Evolutionary conservation across 2,797 vertebrate genomes (phyloP), one percentile per base, ranked within the genome.

Genomic region (Acanthis flammea): DNA sequence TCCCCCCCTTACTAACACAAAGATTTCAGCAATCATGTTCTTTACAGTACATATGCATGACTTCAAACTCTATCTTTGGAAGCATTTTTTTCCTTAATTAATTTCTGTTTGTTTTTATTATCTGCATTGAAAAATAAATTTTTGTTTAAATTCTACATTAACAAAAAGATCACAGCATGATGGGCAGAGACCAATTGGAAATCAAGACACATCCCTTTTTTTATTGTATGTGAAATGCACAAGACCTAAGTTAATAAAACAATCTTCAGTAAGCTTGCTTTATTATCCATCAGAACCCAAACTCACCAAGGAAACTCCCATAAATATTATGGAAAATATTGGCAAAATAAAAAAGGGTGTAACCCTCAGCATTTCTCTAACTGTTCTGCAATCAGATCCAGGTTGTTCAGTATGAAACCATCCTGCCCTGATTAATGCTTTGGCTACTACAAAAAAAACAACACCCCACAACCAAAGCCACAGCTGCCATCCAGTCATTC

Each of bases 21-120:
- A 97, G 96, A 97, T 97, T 95, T 92, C 94, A 95, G 94, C 96
- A 90, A 96, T 92, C 90, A 91, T 2, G 1, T 84, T 91, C 86
- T 96, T 94, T 92, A 75, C 60, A 85, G 78, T 77, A 62, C 63
- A 55, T 55, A 58, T 77, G 50, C 41, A 68, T 45, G 88, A 90
- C 87, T 88, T 90, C 61, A 88, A 68, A 75, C 25, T 73, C 10
- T 39, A 65, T 57, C 45, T 80, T 94, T 81, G 77, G 81, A 88
- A 92, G 24, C 6, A 62, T 55, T 87, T 76, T 81, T 81, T 83
- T 74, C 50, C 45, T 80, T 73, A 62, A 80, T 95, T 93, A 94
- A 93, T 85, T 94, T 95, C 37, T 79, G 63, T 94, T 97, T 92
- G 60, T 61, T 95, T 97, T 95, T 93, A 82, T 95, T 92, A 84